Base-by-base conservation (phyloP, 2,113 vertebrate genomes). In the Pedetes capensis region DNA sequence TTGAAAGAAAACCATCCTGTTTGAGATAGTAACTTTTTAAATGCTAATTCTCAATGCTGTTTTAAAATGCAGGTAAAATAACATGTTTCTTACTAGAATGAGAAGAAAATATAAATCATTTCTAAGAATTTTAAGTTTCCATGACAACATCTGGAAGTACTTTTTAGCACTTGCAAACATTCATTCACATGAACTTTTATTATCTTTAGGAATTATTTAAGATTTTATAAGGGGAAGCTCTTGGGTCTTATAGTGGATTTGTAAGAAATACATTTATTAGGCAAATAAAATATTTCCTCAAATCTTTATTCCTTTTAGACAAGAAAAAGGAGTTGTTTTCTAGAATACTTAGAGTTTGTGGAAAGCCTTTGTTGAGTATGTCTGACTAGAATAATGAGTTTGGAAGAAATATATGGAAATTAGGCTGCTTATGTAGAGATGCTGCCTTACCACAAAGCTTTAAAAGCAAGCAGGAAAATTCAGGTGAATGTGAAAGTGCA, bases 161-260 rank as follows among this genome's bases (percentile, higher is more conserved):
- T 87, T 94, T 69, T 80, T 91, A 91, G 92, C 51, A 78, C 39
- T 93, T 92, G 83, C 3, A 88, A 59, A 51, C 20, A 69, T 91
- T 47, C 20, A 74, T 94, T 96, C 63, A 51, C 57, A 17, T 80
- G 59, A 92, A 81, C 49, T 84, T 87, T 80, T 63, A 29, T 74
- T 96, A 93, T 63, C 39, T 95, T 94, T 84, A 64, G 49, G 94
- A 92, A 87, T 72, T 83, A 93, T 64, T 95, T 92, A 47, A 95
- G 92, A 81, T 64, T 89, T 86, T 61, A 29, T 64, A 95, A 75
- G 32, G n/a, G 44, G 44, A 89, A 93, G 42, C 44, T 83, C 49
- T 89, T 94, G 51, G 47, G 32, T 93, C 51, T 74, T 95, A 27
- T 69, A 95, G 34, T 59, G 63, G 12, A 14, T 90, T 94, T 92